These are phyloP conservation scores for Mylabris sibirica DNA, from an alignment of 2,888 invertebrate genomes.

Conservation along the genomic window DNA sequence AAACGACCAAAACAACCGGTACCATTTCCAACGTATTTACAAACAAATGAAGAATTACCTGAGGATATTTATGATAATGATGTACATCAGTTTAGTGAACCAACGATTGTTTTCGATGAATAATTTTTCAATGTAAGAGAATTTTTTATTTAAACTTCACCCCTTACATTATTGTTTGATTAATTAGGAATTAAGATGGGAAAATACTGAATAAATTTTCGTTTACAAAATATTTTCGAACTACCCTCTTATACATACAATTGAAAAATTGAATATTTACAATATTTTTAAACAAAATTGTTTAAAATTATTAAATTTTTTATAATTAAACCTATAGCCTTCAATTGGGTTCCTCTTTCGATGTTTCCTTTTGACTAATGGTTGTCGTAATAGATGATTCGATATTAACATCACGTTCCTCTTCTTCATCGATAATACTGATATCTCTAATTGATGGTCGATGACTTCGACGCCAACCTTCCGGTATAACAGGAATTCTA, in stretches of 20 bases:
- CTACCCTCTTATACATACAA: not conserved
- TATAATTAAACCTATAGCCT: not conserved
- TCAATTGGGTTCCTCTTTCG: conserved; percentile 10
- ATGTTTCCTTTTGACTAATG: conserved; percentile 26
- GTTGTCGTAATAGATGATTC: conserved; percentile 25
- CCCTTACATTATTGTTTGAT: not conserved
- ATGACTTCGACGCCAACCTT: conserved; percentile 83
- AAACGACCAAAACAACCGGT: conserved; percentile 69
- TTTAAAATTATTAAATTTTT: not conserved
- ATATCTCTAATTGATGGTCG: conserved; percentile 86
- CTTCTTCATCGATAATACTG: conserved; percentile 85
- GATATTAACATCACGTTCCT: conserved; percentile 59
- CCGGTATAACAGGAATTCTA: conserved; percentile 73
- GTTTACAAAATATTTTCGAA: not conserved
- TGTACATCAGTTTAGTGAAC: conserved; percentile 77
- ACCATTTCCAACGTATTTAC: conserved; percentile 82
- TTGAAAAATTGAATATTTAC: not conserved
- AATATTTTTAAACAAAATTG: not conserved
- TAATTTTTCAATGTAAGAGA: conserved; percentile 42
- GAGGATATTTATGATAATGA: conserved; percentile 81
- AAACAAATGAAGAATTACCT: conserved; percentile 64
- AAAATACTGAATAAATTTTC: not conserved
- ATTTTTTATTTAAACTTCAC: not conserved
- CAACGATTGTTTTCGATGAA: conserved; percentile 72
- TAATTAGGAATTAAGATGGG: no score